These are phyloP conservation scores for Apis florea DNA, from an alignment of 1,140 invertebrate genomes.

Conservation along the genomic window DNA sequence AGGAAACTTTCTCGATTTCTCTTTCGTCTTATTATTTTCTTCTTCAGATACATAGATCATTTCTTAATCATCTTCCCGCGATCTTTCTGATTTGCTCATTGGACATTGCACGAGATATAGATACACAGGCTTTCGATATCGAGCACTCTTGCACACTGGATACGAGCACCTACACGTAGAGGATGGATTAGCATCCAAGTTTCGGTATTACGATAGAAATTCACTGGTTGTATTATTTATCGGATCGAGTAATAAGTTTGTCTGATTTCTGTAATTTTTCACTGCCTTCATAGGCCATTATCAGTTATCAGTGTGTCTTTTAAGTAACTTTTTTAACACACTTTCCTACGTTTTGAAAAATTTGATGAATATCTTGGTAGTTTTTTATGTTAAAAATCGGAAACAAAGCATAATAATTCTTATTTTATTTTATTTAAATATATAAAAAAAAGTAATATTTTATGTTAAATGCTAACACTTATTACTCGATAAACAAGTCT, in stretches of 20 bases:
- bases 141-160: conserved; percentile 31
- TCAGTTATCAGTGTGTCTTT: too few species aligned
- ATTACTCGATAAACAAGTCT: neutral
- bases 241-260: neutral
- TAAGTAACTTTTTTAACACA: too few species aligned
- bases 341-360: too few species aligned
- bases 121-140: conserved; percentile 17
- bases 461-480: too few species aligned
- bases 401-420: too few species aligned
- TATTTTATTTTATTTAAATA: too few species aligned
- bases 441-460: too few species aligned
- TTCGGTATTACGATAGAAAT: neutral
- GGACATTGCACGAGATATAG: conserved; percentile 9
- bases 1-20: neutral
- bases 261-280: neutral
- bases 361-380: too few species aligned
- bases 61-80: neutral
- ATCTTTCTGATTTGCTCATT: neutral
- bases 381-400: too few species aligned
- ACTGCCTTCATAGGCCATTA: neutral
- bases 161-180: neutral
- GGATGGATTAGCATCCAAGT: neutral
- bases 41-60: neutral
- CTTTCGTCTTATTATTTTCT: too few species aligned
- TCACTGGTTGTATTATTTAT: neutral